Evolutionary conservation across 2,113 vertebrate species (phyloP), one percentile per base, ranked within the genome.

Genomic region (Peromyscus polionotus): DNA sequence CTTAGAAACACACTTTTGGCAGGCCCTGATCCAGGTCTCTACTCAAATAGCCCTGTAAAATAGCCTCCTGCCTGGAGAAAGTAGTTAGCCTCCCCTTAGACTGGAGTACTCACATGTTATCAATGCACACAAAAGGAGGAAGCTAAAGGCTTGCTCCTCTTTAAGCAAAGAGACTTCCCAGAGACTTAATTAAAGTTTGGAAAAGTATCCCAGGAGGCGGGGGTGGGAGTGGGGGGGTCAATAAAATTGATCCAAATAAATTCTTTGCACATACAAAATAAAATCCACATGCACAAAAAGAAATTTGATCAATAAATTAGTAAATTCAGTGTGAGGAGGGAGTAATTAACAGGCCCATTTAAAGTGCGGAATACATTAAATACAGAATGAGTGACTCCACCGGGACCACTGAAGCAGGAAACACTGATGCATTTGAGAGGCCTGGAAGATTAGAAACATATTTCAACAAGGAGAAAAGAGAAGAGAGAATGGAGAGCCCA

Each of bases 241-340:
- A 97, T 98, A 98, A 94, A 98, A 98, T 97, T 93, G 96, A 98
- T 98, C 93, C 95, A 97, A 97, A 98, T 97, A 98, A 98, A 98
- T 98, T 98, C 94, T 97, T 97, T 96, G 97, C 97, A 97, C 96
- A 97, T 96, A 96, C 96, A 98, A 97, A 98, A 98, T 98, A 97
- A 98, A 98, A 98, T 92, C 97, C 95, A 95, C 97, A 97, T 90
- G 83, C 96, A 98, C 97, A 97, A 96, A 98, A 97, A 97, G 96
- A 97, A 98, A 98, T 97, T 97, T 98, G 96, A 97, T 98, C 98
- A 97, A 98, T 98, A 98, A 98, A 98, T 98, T 97, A 98, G 98
- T 97, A 98, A 98, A 98, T 98, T 98, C 96, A 94, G 93, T 94
- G 96, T 97, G 96, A 98, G 83, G 65, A 97, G 91, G 94, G 95